These are phyloP conservation scores for Ectemnius cavifrons DNA, from an alignment of 2,888 invertebrate genomes.

Conservation along the genomic window DNA sequence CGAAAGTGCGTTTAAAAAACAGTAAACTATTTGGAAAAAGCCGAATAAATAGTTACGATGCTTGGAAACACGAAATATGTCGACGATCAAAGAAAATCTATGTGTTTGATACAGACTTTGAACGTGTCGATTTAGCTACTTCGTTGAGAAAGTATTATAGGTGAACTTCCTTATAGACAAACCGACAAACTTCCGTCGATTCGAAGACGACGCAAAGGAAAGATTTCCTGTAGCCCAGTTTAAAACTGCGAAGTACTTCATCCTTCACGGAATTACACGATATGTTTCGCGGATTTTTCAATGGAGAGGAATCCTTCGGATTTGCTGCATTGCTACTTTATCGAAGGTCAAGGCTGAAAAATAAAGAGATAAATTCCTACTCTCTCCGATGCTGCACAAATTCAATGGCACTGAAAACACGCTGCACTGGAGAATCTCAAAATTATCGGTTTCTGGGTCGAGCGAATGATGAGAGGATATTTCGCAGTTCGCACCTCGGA, in stretches of 20 bases:
- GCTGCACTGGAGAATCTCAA: neutral
- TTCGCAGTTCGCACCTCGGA: neutral
- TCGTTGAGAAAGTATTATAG: no score
- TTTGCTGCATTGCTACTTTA: neutral
- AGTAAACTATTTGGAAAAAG: no score
- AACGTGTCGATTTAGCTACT: no score
- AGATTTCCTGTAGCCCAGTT: constrained; percentile 53
- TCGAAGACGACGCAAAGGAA: neutral
- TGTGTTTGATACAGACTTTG: no score
- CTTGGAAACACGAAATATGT: no score
- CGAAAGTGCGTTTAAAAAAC: no score
- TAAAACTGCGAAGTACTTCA: constrained; percentile 22
- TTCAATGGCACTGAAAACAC: neutral
- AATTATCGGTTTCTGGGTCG: neutral
- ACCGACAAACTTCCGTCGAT: no score
- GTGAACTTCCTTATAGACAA: no score
- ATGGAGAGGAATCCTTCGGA: constrained; percentile 16
- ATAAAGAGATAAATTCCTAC: constrained; percentile 37
- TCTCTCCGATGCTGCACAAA: neutral
- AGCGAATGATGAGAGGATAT: neutral
- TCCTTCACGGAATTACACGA: constrained; percentile 5
- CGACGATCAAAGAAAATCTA: no score
- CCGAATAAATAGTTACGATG: no score
- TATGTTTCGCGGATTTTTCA: constrained; percentile 41
- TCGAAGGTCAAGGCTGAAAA: constrained; percentile 55